Evolutionary conservation across 2,888 invertebrate species (phyloP).

Genomic region (Drosophila rubida): DNA sequence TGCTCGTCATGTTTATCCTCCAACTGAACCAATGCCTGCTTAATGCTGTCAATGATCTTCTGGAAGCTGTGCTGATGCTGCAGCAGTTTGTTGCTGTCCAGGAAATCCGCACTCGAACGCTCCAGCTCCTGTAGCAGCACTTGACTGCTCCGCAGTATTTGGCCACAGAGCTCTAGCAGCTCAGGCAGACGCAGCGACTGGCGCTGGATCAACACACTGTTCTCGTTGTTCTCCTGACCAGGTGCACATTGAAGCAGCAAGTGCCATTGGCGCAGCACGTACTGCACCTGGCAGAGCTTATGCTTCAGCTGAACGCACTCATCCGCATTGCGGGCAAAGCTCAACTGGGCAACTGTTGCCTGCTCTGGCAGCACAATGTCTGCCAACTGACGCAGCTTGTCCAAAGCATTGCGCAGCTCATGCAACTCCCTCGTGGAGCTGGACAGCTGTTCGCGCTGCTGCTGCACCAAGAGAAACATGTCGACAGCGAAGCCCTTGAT

Average conservation of each 20-base stretch:
- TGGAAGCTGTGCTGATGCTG: slow-evolving; percentile 49
- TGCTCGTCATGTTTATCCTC: slow-evolving; percentile 44
- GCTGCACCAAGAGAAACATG: slow-evolving; percentile 89
- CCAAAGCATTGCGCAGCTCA: slow-evolving; percentile 86
- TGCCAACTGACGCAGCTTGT: slow-evolving; percentile 79
- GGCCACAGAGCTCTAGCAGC: slow-evolving; percentile 53
- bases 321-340: slow-evolving; percentile 69
- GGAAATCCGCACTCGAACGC: slow-evolving; percentile 73
- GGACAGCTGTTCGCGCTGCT: slow-evolving; percentile 88
- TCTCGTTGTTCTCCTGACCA: slow-evolving; percentile 64
- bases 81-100: slow-evolving; percentile 65
- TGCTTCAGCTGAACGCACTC: slow-evolving; percentile 63
- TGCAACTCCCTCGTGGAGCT: slow-evolving; percentile 87
- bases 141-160: slow-evolving; percentile 64
- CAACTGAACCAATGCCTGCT: slow-evolving; percentile 39
- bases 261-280: slow-evolving; percentile 88
- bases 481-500: slow-evolving; percentile 94
- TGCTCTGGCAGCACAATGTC: slow-evolving; percentile 48
- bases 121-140: slow-evolving; percentile 66
- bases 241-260: slow-evolving; percentile 89
- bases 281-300: slow-evolving; percentile 74
- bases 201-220: slow-evolving; percentile 52
- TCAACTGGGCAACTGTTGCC: slow-evolving; percentile 31
- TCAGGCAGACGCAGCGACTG: slow-evolving; percentile 47
- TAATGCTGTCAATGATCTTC: slow-evolving; percentile 53